Conservation (phyloP, 2,113 vertebrate species). For the Chaetops frenatus region DNA sequence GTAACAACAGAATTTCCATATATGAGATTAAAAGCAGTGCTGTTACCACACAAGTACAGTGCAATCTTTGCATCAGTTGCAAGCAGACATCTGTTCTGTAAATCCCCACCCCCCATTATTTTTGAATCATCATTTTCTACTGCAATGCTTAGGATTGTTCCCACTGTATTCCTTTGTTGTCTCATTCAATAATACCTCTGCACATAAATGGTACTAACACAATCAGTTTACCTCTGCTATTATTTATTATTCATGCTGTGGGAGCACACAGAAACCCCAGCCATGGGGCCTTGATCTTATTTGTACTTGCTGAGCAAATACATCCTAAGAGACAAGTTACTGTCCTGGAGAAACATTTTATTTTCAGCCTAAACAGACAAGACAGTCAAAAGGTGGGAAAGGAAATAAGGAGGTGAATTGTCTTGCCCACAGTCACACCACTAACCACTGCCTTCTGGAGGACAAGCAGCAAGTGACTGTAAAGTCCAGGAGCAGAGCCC, state of each 20-base stretch:
- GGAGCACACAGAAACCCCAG: not conserved
- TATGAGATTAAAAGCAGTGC: not conserved
- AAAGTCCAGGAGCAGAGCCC: not conserved
- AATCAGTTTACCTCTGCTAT: slow-evolving; percentile 25
- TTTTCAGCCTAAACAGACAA: slow-evolving; percentile 2
- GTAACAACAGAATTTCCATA: not conserved
- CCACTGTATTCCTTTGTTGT: not conserved
- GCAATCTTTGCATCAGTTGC: not conserved
- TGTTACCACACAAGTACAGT: not conserved
- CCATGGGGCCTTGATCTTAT: slow-evolving; percentile 41
- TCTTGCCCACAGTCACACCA: not conserved
- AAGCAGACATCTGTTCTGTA: not conserved
- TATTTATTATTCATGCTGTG: slow-evolving; percentile 54
- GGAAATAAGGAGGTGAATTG: not conserved
- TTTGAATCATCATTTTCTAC: not conserved
- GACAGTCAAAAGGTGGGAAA: not conserved
- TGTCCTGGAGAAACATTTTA: slow-evolving; percentile 17
- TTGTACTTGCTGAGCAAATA: slow-evolving; percentile 45
- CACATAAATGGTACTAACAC: not conserved
- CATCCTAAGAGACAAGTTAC: slow-evolving; percentile 12
- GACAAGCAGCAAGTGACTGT: not conserved
- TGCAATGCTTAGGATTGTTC: not conserved
- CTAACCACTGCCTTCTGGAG: not conserved
- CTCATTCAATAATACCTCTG: not conserved
- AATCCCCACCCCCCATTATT: not conserved